Percentiles rank a stretch among this genome's conserved stretches.
phyloP scores from a whole-genome alignment of 2,888 invertebrate genomes.

The Thumatha senex region DNA sequence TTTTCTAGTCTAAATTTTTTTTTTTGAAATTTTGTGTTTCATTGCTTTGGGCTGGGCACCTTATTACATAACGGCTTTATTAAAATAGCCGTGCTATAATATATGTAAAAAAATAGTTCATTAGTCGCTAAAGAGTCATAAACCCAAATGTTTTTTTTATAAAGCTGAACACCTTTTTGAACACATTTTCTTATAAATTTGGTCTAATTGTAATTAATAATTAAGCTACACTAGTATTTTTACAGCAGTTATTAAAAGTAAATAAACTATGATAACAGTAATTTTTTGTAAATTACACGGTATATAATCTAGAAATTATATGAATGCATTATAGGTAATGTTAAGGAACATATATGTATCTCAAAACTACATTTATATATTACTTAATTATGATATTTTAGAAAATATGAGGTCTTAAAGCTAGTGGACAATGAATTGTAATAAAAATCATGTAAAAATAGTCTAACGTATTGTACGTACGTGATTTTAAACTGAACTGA shows the following conservation, averaged over 20 bases:
- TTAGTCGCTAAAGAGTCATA: too few species aligned
- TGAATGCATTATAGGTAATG: slow-evolving; percentile 10
- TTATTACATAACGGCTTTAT: too few species aligned
- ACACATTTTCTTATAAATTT: slow-evolving; percentile 29
- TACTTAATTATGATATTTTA: slow-evolving; percentile 14
- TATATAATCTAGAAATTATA: slow-evolving; percentile 17
- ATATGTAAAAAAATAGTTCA: too few species aligned
- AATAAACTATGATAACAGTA: slow-evolving; percentile 25
- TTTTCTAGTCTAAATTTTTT: too few species aligned
- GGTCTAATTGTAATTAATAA: slow-evolving; percentile 28
- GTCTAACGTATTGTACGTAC: background rate
- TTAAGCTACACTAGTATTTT: slow-evolving; percentile 35
- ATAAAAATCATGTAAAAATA: slow-evolving; percentile 30
- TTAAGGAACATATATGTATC: slow-evolving; percentile 23
- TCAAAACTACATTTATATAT: slow-evolving; percentile 1
- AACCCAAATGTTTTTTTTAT: too few species aligned
- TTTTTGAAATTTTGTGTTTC: too few species aligned
- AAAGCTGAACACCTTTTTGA: too few species aligned
- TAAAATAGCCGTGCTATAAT: too few species aligned
- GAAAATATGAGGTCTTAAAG: slow-evolving; percentile 21
- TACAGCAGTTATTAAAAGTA: slow-evolving; percentile 28
- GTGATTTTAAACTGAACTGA: slow-evolving; percentile 15
- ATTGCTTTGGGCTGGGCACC: too few species aligned
- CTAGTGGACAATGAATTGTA: slow-evolving; percentile 34
- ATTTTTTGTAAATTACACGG: slow-evolving; percentile 26